Evolutionary conservation across 2,113 vertebrate species (phyloP).

Genomic region (Coracopsis vasa): DNA sequence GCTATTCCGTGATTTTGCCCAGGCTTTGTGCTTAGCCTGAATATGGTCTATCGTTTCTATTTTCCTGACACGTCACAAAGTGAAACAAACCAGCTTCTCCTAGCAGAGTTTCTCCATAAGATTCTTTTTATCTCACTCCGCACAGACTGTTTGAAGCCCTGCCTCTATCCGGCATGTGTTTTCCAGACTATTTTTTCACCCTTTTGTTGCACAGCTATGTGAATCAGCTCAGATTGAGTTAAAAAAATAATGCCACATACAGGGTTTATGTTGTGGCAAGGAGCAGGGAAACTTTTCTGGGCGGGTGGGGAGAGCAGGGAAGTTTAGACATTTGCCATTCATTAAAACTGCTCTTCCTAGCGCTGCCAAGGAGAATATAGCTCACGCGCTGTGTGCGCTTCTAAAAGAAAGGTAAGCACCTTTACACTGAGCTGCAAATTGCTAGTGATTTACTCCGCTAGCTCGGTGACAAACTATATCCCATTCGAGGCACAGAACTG

Average conservation of each 20-base stretch:
- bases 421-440: neutral
- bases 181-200: neutral
- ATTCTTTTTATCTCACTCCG: constrained; percentile 9
- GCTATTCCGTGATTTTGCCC: neutral
- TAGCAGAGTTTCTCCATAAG: neutral
- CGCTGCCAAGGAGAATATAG: neutral
- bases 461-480: neutral
- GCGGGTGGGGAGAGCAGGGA: neutral
- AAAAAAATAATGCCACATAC: neutral
- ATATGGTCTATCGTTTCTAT: neutral
- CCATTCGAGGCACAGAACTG: neutral
- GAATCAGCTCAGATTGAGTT: neutral
- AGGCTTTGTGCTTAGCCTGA: neutral
- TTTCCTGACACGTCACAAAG: constrained; percentile 48
- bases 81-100: neutral
- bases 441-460: neutral
- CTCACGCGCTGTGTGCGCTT: neutral
- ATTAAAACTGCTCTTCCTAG: neutral
- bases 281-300: neutral
- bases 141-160: neutral
- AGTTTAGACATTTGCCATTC: neutral
- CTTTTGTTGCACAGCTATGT: neutral
- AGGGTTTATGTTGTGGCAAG: neutral
- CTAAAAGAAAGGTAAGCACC: neutral
- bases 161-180: neutral